phyloP scores from a whole-genome alignment of 1,140 invertebrate genomes.

The Daktulosphaira vitifoliae region DNA sequence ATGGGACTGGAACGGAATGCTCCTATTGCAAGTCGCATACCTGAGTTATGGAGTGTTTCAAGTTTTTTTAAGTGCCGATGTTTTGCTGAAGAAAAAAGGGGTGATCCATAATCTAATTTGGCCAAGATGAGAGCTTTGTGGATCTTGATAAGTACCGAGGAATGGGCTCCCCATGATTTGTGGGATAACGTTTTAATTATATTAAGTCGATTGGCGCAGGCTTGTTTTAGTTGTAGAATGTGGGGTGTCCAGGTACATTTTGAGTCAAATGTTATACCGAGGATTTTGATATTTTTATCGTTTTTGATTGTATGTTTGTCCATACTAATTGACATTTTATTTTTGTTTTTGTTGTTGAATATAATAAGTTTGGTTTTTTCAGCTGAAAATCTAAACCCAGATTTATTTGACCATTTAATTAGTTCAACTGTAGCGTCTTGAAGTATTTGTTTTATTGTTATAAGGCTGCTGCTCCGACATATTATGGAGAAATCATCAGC shows the following conservation, averaged over 20 bases:
- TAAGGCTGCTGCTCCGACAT: too few relatives aligned
- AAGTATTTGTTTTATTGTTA: too few relatives aligned
- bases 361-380: slow-evolving; percentile 1
- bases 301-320: not conserved
- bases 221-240: not conserved
- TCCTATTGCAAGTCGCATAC: not conserved
- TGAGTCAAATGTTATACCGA: not conserved
- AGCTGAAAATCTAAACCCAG: not conserved
- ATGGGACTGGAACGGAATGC: slow-evolving; percentile 8
- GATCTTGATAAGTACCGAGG: not conserved
- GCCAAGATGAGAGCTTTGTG: not conserved
- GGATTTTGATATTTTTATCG: slow-evolving; percentile 1
- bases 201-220: not conserved
- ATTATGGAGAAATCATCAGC: too few relatives aligned
- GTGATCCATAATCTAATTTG: too few relatives aligned
- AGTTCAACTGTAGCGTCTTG: too few relatives aligned
- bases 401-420: not conserved
- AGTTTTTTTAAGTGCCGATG: slow-evolving; percentile 6
- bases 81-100: not conserved
- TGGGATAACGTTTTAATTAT: not conserved
- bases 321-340: not conserved
- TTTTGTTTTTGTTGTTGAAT: slow-evolving; percentile 11
- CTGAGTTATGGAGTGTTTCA: not conserved
- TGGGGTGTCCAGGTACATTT: not conserved
- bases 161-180: slow-evolving; percentile 8